Evolutionary conservation across 2,888 invertebrate genomes (phyloP).

Genomic region (Diadromus collaris): DNA sequence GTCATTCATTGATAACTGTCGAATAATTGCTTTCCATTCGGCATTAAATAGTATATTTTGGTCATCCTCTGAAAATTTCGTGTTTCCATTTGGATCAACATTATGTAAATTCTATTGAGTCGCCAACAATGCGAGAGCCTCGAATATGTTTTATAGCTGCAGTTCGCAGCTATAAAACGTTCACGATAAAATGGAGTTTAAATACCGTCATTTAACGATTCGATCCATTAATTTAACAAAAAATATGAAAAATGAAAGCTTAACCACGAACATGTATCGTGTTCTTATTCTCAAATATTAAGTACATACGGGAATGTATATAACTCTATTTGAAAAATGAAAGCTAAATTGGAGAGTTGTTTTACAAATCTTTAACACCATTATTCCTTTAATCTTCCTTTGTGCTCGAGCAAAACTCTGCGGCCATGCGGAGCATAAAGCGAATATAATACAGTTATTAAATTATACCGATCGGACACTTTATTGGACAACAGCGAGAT

Average conservation of each 20-base stretch:
- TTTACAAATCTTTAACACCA: slow-evolving; percentile 45
- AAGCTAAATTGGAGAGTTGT: slow-evolving; percentile 41
- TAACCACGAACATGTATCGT: neutral
- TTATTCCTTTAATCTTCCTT: slow-evolving; percentile 47
- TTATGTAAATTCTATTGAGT: too few species aligned
- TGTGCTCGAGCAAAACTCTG: slow-evolving; percentile 16
- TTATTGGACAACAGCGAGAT: slow-evolving; percentile 28
- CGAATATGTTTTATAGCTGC: too few species aligned
- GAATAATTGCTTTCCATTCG: slow-evolving; percentile 59
- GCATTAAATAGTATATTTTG: slow-evolving; percentile 62
- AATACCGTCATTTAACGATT: neutral
- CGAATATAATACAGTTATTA: slow-evolving; percentile 32
- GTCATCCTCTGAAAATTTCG: slow-evolving; percentile 5
- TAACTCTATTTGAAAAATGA: neutral
- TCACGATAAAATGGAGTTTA: neutral
- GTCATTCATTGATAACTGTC: slow-evolving; percentile 65
- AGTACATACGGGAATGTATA: neutral
- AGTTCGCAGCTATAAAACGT: too few species aligned
- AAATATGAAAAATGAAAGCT: too few species aligned
- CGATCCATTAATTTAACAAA: neutral
- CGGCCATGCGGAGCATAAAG: slow-evolving; percentile 28
- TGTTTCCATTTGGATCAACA: neutral
- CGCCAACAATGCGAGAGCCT: too few species aligned
- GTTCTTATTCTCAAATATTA: neutral
- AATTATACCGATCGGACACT: slow-evolving; percentile 46